Evolutionary conservation across 2,797 vertebrate species (phyloP).

Genomic region (Pangasius sanitwongsei): DNA sequence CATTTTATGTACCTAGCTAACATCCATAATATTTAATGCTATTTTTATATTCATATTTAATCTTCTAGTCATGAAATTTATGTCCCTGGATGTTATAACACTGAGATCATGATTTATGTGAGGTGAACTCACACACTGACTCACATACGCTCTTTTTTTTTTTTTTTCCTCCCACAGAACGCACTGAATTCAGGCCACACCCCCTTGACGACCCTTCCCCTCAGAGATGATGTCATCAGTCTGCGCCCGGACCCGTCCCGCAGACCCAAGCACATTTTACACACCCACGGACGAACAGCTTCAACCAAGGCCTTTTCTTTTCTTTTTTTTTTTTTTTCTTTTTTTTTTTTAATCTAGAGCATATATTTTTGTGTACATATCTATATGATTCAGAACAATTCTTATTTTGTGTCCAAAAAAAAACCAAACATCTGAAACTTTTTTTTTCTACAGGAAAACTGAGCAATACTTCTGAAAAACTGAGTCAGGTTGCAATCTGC

Average conservation of each 20-base stretch:
- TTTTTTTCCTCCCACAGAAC: conserved; percentile 19
- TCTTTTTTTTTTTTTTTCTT: neutral
- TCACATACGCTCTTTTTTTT: neutral
- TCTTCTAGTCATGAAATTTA: neutral
- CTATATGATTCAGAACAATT: conserved; percentile 63
- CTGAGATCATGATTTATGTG: neutral
- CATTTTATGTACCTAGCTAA: neutral
- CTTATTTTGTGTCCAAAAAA: conserved; percentile 60
- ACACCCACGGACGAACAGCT: conserved; percentile 54
- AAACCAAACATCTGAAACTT: neutral
- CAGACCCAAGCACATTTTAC: conserved; percentile 51
- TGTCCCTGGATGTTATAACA: neutral
- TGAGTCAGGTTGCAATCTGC: conserved; percentile 71
- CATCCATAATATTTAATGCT: neutral
- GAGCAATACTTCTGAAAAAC: conserved; percentile 60
- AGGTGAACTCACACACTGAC: neutral
- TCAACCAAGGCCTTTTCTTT: conserved; percentile 58
- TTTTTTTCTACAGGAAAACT: conserved; percentile 51
- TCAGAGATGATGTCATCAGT: conserved; percentile 48
- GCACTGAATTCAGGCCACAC: conserved; percentile 47
- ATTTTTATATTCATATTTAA: neutral
- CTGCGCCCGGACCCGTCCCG: conserved; percentile 36
- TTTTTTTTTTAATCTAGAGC: conserved; percentile 43
- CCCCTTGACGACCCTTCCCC: conserved; percentile 26
- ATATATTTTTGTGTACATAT: conserved; percentile 63